Conservation (phyloP, 2,888 invertebrate genomes). For the Malthinus flaveolus region DNA sequence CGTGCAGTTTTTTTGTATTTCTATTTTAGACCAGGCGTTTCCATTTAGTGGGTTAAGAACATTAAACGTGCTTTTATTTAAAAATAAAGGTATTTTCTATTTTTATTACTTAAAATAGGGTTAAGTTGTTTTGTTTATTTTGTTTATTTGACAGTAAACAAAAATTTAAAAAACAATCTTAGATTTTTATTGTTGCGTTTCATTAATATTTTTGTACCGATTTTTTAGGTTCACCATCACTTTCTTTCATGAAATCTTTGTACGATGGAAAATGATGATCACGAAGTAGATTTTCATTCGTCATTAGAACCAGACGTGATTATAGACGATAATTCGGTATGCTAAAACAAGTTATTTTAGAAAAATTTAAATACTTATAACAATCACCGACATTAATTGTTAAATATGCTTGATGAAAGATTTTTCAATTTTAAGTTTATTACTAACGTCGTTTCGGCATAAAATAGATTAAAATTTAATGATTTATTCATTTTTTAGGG, state of each 20-base stretch:
- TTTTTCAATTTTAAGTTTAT: too few relatives aligned
- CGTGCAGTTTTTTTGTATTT: slow-evolving; percentile 41
- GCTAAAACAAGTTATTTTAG: background rate
- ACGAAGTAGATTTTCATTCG: slow-evolving; percentile 37
- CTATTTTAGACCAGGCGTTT: slow-evolving; percentile 40
- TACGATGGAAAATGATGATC: slow-evolving; percentile 37
- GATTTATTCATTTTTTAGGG: background rate
- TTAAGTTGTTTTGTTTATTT: slow-evolving; percentile 46
- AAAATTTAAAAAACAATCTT: slow-evolving; percentile 35
- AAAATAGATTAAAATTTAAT: slow-evolving; percentile 7
- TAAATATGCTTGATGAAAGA: background rate
- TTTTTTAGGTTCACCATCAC: slow-evolving; percentile 11
- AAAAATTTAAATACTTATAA: too few relatives aligned
- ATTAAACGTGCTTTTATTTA: slow-evolving; percentile 8
- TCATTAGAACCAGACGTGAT: slow-evolving; percentile 48
- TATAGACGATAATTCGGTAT: slow-evolving; percentile 43
- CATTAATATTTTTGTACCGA: slow-evolving; percentile 1
- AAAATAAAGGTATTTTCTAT: slow-evolving; percentile 20
- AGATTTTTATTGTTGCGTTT: slow-evolving; percentile 5
- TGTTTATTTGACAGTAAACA: slow-evolving; percentile 44
- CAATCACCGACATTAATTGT: too few relatives aligned
- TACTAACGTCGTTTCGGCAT: too few relatives aligned
- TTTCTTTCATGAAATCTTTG: slow-evolving; percentile 14
- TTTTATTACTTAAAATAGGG: slow-evolving; percentile 25
- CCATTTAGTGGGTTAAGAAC: slow-evolving; percentile 14